A percentile compares a stretch with the other conserved stretches of the same genome.
Conservation (phyloP, 2,888 invertebrate genomes). For the Mantis religiosa region DNA sequence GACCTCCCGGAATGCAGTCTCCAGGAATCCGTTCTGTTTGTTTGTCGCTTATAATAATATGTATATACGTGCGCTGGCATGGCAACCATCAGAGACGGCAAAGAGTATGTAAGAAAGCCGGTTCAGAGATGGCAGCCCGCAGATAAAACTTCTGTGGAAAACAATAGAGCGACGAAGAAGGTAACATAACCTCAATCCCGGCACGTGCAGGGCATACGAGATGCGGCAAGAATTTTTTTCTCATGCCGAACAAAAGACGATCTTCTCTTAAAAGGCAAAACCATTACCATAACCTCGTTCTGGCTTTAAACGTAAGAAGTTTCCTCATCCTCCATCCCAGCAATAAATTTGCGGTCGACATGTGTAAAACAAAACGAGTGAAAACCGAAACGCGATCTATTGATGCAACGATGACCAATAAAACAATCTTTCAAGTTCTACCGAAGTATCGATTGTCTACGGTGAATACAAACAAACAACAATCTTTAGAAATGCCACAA, state of each 20-base stretch:
- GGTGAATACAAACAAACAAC: not conserved
- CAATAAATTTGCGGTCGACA: not conserved
- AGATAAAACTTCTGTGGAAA: slow-evolving; percentile 5
- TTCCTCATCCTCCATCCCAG: not conserved
- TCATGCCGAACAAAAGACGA: not conserved
- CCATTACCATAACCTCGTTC: not conserved
- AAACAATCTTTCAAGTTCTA: not conserved
- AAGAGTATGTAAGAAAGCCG: not conserved
- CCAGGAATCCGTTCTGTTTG: not conserved
- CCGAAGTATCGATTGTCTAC: not conserved
- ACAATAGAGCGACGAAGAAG: not conserved
- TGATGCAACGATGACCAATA: not conserved
- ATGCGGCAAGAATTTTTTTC: not conserved
- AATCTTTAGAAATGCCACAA: not conserved
- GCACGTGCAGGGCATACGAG: slow-evolving; percentile 3
- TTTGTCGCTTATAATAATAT: not conserved
- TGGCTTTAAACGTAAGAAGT: not conserved
- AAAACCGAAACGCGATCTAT: not conserved
- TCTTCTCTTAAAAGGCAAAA: not conserved
- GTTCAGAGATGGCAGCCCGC: slow-evolving; percentile 5
- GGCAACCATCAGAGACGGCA: not conserved
- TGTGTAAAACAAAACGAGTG: not conserved
- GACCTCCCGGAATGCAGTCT: not conserved
- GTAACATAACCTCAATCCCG: slow-evolving; percentile 8
- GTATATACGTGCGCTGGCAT: not conserved